Evolutionary conservation across 2,797 vertebrate species (phyloP), one percentile per base, ranked within the genome.

Genomic region (Semaprochilodus insignis): DNA sequence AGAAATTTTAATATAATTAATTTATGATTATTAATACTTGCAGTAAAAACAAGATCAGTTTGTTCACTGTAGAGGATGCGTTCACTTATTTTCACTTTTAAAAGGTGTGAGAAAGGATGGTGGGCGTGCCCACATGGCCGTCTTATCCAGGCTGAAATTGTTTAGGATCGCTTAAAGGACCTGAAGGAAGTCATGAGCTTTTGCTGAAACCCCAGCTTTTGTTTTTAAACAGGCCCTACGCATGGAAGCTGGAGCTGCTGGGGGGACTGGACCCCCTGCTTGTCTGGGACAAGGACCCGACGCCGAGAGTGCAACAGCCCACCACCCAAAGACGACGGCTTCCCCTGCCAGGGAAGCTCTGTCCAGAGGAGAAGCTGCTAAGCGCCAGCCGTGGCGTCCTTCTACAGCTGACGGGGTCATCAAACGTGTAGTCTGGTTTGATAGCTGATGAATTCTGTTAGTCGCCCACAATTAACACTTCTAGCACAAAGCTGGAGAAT

Each of bases 161-260:
- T 11, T 48, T 13, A 48, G 10, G 44, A 2, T 13, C 10, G 44
- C 44, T 48, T 10, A 11, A 13, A 48, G 44, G 44, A 48, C 8
- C 44, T 48, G 44, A 48, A 48, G 44, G 44, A 48, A 48, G 44
- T 48, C 44, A 48, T 62, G 52, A 40, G 2, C n/a, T 44, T 23
- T 31, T n/a, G 36, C 0, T 77, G 40, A 48, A 27, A 63, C 44
- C 51, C 59, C 14, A 66, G 13, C 4, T 25, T 57, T 48, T 57
- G 44, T 69, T 23, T 2, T 63, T 80, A 0, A 3, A 80, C 87
- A 95, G 95, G 51, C 1, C 85, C 79, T 84, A 91, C 77, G 0
- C 87, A 96, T 0, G 97, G 97, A 63, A 87, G 1, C 0, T 99
- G 98, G 98, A 96, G 96, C 76, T 99, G 98, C 92, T 99, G 98